Conservation (phyloP, 2,888 invertebrate species). For the Andricus quercusramuli region DNA sequence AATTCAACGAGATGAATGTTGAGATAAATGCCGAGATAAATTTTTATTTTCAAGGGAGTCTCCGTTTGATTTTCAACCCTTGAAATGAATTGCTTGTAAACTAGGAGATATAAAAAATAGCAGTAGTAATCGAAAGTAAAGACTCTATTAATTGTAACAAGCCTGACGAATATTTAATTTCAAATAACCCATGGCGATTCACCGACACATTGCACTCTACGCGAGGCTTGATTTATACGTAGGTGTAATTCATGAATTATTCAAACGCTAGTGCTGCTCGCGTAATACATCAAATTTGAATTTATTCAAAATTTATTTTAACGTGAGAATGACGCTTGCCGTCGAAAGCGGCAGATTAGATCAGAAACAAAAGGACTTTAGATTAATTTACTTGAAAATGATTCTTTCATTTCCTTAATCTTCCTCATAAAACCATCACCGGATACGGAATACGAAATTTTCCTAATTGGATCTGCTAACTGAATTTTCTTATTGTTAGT, state of each 20-base stretch:
- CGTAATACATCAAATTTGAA: not conserved
- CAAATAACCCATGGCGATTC: not conserved
- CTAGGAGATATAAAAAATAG: not conserved
- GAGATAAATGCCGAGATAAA: no score
- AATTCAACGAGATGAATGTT: no score
- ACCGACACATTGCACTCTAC: not conserved
- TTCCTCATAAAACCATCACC: not conserved
- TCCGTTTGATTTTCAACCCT: no score
- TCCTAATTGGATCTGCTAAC: not conserved
- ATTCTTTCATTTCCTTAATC: no score
- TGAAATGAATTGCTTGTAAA: not conserved
- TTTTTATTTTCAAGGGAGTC: no score
- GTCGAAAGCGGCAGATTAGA: not conserved
- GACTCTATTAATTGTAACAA: not conserved
- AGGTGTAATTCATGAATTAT: not conserved
- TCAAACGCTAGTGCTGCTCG: not conserved
- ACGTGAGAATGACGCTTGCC: not conserved
- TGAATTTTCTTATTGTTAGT: not conserved
- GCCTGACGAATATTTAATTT: slow-evolving; percentile 1
- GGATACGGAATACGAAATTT: not conserved
- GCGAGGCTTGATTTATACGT: not conserved
- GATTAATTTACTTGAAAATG: not conserved
- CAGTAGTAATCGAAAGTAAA: not conserved
- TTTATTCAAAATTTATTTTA: slow-evolving; percentile 7
- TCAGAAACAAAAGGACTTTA: not conserved